These are phyloP conservation scores for Helicolenus hilgendorfi DNA, from an alignment of 2,797 vertebrate genomes.

Conservation along the genomic window DNA sequence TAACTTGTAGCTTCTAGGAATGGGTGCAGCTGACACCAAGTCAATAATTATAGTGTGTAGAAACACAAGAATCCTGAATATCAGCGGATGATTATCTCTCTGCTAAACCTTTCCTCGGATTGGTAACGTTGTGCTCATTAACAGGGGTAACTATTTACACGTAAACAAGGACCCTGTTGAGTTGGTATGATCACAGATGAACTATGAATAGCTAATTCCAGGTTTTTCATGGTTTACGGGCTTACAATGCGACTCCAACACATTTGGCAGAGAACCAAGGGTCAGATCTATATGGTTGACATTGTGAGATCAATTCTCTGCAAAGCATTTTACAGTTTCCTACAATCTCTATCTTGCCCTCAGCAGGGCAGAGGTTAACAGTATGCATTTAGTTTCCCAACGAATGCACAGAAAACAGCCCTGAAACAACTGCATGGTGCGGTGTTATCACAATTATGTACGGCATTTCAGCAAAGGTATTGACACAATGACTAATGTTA, in stretches of 20 bases:
- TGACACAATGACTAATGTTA: neutral
- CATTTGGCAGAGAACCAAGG: conserved; percentile 24
- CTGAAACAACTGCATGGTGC: neutral
- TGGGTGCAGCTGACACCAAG: neutral
- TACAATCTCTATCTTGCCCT: neutral
- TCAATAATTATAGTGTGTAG: neutral
- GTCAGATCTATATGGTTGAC: neutral
- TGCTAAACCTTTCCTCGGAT: neutral
- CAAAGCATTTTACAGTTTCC: neutral
- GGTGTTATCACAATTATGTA: neutral
- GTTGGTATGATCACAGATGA: neutral
- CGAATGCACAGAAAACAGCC: conserved; percentile 14
- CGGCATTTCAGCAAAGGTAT: neutral
- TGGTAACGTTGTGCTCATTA: conserved; percentile 28
- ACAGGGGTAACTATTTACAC: conserved; percentile 10
- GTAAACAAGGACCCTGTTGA: conserved; percentile 8
- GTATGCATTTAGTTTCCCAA: conserved; percentile 36
- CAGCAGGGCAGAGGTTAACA: conserved; percentile 23
- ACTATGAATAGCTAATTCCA: neutral
- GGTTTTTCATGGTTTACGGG: neutral
- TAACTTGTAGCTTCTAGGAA: neutral
- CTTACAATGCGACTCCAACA: neutral
- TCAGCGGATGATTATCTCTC: conserved; percentile 15
- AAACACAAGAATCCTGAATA: neutral
- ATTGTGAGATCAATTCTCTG: conserved; percentile 1